Percentiles rank a stretch among this genome's conserved stretches.
These are phyloP conservation scores for Oreonectes daqikongensis DNA, from an alignment of 2,797 vertebrate genomes.

Conservation along the genomic window DNA sequence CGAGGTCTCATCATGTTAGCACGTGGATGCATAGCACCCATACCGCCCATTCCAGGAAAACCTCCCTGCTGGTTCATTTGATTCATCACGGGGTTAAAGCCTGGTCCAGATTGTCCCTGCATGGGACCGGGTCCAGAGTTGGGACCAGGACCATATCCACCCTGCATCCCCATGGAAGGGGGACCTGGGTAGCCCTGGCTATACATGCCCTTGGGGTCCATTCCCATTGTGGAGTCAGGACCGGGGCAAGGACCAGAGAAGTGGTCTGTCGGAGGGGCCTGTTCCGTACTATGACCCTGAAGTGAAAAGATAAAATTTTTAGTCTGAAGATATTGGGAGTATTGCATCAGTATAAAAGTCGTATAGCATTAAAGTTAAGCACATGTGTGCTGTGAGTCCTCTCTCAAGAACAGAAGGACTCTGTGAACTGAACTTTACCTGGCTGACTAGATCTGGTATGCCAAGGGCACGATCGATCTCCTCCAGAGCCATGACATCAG, in stretches of 20 bases:
- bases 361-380: no score
- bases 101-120: slow-evolving; percentile 74
- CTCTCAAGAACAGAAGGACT: background rate
- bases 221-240: slow-evolving; percentile 83
- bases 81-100: slow-evolving; percentile 77
- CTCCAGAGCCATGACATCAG: slow-evolving; percentile 90
- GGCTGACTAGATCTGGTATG: slow-evolving; percentile 96
- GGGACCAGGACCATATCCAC: slow-evolving; percentile 71
- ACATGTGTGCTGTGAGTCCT: no score
- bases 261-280: slow-evolving; percentile 78
- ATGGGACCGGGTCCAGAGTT: slow-evolving; percentile 59
- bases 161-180: slow-evolving; percentile 83
- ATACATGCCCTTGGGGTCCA: slow-evolving; percentile 91
- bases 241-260: slow-evolving; percentile 87
- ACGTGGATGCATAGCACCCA: slow-evolving; percentile 88
- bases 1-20: slow-evolving; percentile 85
- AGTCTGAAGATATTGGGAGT: no score
- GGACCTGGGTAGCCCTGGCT: slow-evolving; percentile 86
- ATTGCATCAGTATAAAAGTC: no score
- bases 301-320: slow-evolving; percentile 8
- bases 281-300: slow-evolving; percentile 86
- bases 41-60: slow-evolving; percentile 76
- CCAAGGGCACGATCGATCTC: slow-evolving; percentile 96
- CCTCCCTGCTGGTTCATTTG: slow-evolving; percentile 80
- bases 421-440: slow-evolving; percentile 62